These are phyloP conservation scores for Acrocyrtus sp. DNA, from an alignment of 2,888 invertebrate species.

Conservation along the genomic window DNA sequence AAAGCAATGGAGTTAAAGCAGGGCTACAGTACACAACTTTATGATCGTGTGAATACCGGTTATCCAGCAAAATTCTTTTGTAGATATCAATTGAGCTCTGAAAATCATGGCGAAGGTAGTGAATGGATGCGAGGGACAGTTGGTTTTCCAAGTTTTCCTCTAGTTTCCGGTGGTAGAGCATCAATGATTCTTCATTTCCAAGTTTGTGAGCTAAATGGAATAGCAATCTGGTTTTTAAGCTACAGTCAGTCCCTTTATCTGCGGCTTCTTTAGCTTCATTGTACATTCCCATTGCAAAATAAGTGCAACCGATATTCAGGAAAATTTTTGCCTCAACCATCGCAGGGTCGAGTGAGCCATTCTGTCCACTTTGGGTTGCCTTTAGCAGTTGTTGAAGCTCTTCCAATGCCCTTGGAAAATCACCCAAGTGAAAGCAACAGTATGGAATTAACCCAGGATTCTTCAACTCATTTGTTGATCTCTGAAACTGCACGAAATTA, in stretches of 20 bases:
- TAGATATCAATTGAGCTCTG: slow-evolving; percentile 99
- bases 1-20: slow-evolving; percentile 1
- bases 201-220: slow-evolving; percentile 96
- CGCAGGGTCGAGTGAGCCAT: slow-evolving; percentile 66
- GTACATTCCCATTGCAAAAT: slow-evolving; percentile 92
- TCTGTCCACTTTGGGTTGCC: slow-evolving; percentile 68
- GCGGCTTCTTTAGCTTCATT: slow-evolving; percentile 74
- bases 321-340: slow-evolving; percentile 67
- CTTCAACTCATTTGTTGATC: slow-evolving; percentile 69
- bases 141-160: slow-evolving; percentile 94
- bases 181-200: slow-evolving; percentile 81
- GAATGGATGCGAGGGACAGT: slow-evolving; percentile 93
- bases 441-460: slow-evolving; percentile 81
- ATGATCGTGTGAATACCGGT: slow-evolving; percentile 75
- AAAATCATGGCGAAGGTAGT: slow-evolving; percentile 95
- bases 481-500: slow-evolving; percentile 66
- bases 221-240: slow-evolving; percentile 80
- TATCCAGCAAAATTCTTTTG: slow-evolving; percentile 89
- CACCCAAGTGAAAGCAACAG: slow-evolving; percentile 95
- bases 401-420: slow-evolving; percentile 84
- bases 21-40: slow-evolving; percentile 3
- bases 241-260: slow-evolving; percentile 73
- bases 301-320: slow-evolving; percentile 90
- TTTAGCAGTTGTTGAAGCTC: slow-evolving; percentile 73
- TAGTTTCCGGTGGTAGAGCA: slow-evolving; percentile 84